Evolutionary conservation across 2,888 invertebrate species (phyloP), one percentile per base, ranked within the genome.

Genomic region (Dorcus parallelipipedus): DNA sequence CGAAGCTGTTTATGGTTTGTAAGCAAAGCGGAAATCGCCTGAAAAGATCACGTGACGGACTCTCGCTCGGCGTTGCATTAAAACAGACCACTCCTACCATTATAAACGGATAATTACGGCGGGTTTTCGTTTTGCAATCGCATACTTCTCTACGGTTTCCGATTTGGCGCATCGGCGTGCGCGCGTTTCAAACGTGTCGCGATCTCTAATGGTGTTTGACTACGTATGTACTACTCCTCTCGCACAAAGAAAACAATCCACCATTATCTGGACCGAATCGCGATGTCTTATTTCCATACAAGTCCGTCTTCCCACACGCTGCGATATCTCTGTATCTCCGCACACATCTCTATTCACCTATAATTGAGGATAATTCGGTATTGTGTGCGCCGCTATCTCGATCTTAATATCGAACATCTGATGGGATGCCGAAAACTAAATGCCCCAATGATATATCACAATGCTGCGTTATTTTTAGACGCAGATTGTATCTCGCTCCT

Each of bases 341-440:
- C 38, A 67, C 69, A 67, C 60, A 71, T 71, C 70, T 71, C 67
- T 67, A 71, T 71, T 71, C 70, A 68, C 64, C 68, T 71, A 72
- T 72, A 73, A 73, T 73, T 73, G 72, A 69, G 71, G 72, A 71
- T 73, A 72, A 73, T 71, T 73, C 67, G 65, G 63, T 65, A 71
- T 72, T 72, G 70, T 71, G 63, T 56, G 60, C 42, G 38, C 54
- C 48, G 57, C 57, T 60, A 57, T 57, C 64, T 59, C 47, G 52
- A 57, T 63, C 59, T 54, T 52, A 57, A 57, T 58, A 58, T 56
- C 39, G 56, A 43, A 56, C 51, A 56, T 56, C 56, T 45, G 47
- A 52, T 45, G 47, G 10, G 39, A 47, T 51, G 56, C 48, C 56
- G 52, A 56, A 56, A 56, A 51, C 51, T 51, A 40, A 52, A 45